These are phyloP conservation scores for Pseudorasbora parva DNA, from an alignment of 2,113 vertebrate species.

Conservation along the genomic window DNA sequence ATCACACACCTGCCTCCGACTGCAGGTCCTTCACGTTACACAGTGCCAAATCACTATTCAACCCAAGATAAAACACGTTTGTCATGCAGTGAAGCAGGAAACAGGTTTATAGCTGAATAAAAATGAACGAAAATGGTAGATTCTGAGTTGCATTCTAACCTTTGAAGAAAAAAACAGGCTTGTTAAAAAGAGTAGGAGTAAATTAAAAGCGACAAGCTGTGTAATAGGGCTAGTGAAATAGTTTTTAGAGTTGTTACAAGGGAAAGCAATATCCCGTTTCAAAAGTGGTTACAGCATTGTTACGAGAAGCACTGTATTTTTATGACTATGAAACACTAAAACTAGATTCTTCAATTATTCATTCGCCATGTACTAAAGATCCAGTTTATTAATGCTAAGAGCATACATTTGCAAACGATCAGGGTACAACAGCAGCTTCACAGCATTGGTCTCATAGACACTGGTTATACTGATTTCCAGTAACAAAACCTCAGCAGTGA, in stretches of 20 bases:
- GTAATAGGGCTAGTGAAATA: neutral
- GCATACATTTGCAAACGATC: neutral
- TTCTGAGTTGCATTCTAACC: neutral
- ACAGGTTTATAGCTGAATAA: slow-evolving; percentile 14
- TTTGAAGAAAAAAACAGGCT: slow-evolving; percentile 7
- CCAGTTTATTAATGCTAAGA: slow-evolving; percentile 13
- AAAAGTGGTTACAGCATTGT: slow-evolving; percentile 16
- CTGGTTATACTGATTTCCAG: neutral
- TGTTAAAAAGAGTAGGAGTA: slow-evolving; percentile 8
- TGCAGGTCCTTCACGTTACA: neutral
- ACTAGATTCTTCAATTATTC: slow-evolving; percentile 12
- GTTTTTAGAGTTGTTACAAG: slow-evolving; percentile 10
- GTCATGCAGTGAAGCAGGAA: slow-evolving; percentile 8
- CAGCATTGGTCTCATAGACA: neutral
- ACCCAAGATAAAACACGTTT: slow-evolving; percentile 10
- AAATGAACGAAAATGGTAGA: neutral
- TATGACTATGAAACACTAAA: slow-evolving; percentile 2
- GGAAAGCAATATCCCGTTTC: slow-evolving; percentile 13
- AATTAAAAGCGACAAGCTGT: slow-evolving; percentile 33
- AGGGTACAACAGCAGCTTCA: neutral
- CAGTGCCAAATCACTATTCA: slow-evolving; percentile 36
- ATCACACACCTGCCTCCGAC: slow-evolving; percentile 28
- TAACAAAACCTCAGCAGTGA: neutral
- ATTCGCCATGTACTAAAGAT: slow-evolving; percentile 24
- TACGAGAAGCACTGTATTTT: slow-evolving; percentile 1